Base-by-base conservation (phyloP, 64 coral and sea anemone genomes). In the Actinia equina region DNA sequence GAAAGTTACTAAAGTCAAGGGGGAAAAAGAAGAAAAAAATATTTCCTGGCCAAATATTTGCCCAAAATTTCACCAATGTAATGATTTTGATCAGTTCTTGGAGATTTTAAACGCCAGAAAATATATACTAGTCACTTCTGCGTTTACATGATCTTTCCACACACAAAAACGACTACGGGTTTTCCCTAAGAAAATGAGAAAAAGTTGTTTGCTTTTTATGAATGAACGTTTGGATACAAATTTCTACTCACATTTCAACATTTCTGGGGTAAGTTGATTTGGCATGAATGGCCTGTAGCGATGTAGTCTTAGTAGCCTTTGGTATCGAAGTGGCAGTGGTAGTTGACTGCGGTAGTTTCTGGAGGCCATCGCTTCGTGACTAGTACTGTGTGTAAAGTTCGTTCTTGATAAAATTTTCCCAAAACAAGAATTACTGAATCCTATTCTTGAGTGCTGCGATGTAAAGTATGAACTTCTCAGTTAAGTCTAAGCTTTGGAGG, bases 231-330 rank as follows among this genome's bases (percentile, higher is more conserved):
- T 5, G 62, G 20, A 23, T 9, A 65, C 7, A 3, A n/a, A n/a
- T 65, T 23, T 22, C 62, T 74, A 74, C 69, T 74, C 26, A 74
- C 69, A 15, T 69, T 69, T 69, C 26, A 74, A 74, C 69, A 74
- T 41, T 16, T 30, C 69, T 30, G 69, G 69, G 41, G 69, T 41
- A 69, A 69, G 22, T 26, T 74, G 23, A 41, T 27, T 9, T 74
- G 69, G 25, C 69, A 26, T 11, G 69, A 16, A 74, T 12, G 25
- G 23, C 41, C 26, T 30, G 27, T 74, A 74, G 25, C 69, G 69
- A 3, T 74, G 69, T 30, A 69, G 19, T 7, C 69, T 74, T 11
- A 74, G 26, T 13, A 74, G 26, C 12, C 27, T 41, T 74, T 10
- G 69, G 41, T 74, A 74, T n/a, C 27, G 69, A 74, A 74, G 69